Evolutionary conservation across 2,797 vertebrate species (phyloP).

Genomic region (Phataginus tricuspis): DNA sequence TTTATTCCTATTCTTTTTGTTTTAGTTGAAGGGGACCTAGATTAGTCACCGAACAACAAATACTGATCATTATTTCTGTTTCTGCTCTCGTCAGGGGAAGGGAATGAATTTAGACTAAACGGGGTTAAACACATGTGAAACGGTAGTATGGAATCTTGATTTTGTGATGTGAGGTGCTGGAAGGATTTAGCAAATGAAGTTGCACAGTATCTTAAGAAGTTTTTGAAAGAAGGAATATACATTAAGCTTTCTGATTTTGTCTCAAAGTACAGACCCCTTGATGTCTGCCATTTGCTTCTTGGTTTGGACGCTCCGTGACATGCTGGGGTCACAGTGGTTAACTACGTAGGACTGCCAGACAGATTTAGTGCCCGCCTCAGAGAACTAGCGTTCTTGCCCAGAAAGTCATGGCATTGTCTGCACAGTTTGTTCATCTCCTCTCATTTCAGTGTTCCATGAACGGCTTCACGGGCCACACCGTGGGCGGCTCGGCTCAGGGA

Average conservation of each 20-base stretch:
- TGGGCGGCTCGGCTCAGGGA: slow-evolving; percentile 71
- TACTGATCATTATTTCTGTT: not conserved
- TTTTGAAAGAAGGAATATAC: not conserved
- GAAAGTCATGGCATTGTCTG: not conserved
- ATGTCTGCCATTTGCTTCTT: not conserved
- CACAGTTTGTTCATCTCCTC: not conserved
- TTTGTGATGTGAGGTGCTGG: not conserved
- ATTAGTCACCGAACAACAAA: not conserved
- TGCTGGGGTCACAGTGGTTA: not conserved
- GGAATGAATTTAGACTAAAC: not conserved
- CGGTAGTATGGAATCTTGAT: not conserved
- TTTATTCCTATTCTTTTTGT: not conserved
- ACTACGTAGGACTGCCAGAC: not conserved
- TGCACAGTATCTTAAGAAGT: not conserved
- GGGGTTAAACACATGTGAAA: not conserved
- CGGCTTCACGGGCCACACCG: slow-evolving; percentile 55
- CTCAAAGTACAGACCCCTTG: not conserved
- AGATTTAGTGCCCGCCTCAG: not conserved
- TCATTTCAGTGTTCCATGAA: slow-evolving; percentile 69
- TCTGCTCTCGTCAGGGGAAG: not conserved
- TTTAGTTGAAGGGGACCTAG: not conserved
- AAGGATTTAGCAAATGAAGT: not conserved
- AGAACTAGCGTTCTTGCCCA: not conserved
- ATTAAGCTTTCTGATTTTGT: not conserved
- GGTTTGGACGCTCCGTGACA: not conserved